Evolutionary conservation across 1,140 invertebrate species (phyloP), one percentile per base, ranked within the genome.

Genomic region (Dreissena rostriformis): DNA sequence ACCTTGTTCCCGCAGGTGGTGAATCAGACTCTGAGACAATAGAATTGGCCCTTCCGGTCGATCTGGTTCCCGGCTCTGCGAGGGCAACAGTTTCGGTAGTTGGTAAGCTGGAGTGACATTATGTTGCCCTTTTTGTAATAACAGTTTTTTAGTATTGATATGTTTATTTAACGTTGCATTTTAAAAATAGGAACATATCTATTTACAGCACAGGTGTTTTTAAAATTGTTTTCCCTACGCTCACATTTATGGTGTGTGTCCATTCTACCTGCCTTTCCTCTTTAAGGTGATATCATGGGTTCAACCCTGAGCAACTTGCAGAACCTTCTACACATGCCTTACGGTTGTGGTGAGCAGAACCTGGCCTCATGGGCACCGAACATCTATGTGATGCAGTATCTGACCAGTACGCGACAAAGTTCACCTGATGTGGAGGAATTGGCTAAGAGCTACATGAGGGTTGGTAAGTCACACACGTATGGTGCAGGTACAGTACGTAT

Each of bases 291-390:
- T 81, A 87, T 94, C 17, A 92, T 94, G 91, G 93, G 93, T 0
- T 90, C 91, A 39, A 88, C 93, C 12, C 81, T 93, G 26, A 88
- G 88, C n/a, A 92, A 92, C 81, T 84, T 94, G 10, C 89, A 93
- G 39, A 95, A 95, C 86, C 93, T 99, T 15, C 95, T 99, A 12
- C 90, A 90, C 71, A 95, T 98, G 94, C 98, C 98, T 0, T 96
- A 96, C 78, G 98, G 97, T 0, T 99, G 98, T 94, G 98, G 98
- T 14, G 98, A 99, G 94, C 98, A 99, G 93, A 99, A 98, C 88
- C 97, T 99, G 96, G 94, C 98, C 0, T 96, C 97, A 84, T 97
- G 98, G 82, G 96, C 98, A 17, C 97, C 98, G 0, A 98, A 98
- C 91, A 96, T 99, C 88, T 96, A 98, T 71, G 95, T 98, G 66